A percentile compares a stretch with the other conserved stretches of the same genome.
These are phyloP conservation scores for Drosophila bunnanda DNA, from an alignment of 2,888 invertebrate species.

Conservation along the genomic window DNA sequence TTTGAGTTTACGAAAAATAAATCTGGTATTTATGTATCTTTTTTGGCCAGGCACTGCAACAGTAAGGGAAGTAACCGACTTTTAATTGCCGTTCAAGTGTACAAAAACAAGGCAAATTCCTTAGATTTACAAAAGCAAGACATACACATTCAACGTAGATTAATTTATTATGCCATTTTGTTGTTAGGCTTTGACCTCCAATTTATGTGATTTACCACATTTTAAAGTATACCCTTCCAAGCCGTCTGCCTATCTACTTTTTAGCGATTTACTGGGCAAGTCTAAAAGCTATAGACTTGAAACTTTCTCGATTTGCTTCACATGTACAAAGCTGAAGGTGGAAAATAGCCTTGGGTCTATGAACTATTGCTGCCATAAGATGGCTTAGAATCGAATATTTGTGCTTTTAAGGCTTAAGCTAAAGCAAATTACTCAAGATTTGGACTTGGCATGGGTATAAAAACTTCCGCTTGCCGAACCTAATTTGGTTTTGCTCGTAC, in stretches of 20 bases:
- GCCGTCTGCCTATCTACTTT: background rate
- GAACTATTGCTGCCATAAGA: background rate
- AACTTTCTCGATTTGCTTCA: background rate
- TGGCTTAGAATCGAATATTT: background rate
- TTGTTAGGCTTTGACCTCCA: background rate
- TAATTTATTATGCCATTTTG: background rate
- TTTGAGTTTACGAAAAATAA: background rate
- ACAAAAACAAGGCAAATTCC: background rate
- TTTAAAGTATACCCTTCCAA: background rate
- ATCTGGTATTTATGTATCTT: background rate
- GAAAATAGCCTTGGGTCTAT: background rate
- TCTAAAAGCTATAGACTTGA: background rate
- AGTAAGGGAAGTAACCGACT: background rate
- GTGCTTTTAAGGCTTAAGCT: background rate
- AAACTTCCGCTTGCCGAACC: background rate
- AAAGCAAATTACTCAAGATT: background rate
- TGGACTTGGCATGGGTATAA: slow-evolving; percentile 2
- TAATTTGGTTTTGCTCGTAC: slow-evolving; percentile 1
- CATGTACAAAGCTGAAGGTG: background rate
- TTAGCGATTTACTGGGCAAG: background rate
- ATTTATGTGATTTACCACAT: background rate
- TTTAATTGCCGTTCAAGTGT: too few species aligned
- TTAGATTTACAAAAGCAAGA: background rate
- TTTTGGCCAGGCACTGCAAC: background rate
- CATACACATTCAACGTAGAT: background rate